Evolutionary conservation across 2,888 invertebrate genomes (phyloP), one percentile per base, ranked within the genome.

Genomic region (Pherbina coryleti): DNA sequence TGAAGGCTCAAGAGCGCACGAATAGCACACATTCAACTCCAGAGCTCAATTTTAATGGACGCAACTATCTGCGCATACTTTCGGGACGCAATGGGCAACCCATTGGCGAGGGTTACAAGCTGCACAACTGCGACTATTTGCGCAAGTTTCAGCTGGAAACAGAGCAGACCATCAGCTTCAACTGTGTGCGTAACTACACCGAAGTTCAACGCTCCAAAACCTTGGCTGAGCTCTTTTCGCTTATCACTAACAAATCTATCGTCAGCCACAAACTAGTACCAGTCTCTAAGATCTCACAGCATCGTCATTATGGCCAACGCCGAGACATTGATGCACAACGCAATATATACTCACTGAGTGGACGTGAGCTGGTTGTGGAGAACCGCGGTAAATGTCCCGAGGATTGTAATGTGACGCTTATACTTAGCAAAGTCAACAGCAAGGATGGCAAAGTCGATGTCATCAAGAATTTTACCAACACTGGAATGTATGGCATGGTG

Each of bases 371-470:
- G n/a, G 91, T 92, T 71, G 92, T 95, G 3, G 92, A 94, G 85
- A 95, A 95, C 86, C 91, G 91, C 37, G 95, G 95, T 2, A 91
- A 91, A 80, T 95, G 95, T 83, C 95, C 95, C 0, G 91, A 92
- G 25, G 91, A 93, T 77, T 93, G 94, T 85, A 92, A 92, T 83
- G 93, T 93, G 0, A 91, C 91, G 69, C 87, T 94, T 76, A 91
- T 92, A 84, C 89, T 93, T 5, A 91, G 91, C 76, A 91, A 92
- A 83, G 91, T 91, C 67, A 91, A 91, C 79, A 91, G 91, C 81
- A 62, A 49, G 8, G 51, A 74, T 34, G 92, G 91, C 37, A 91
- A 89, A 51, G 91, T 90, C 5, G 91, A 89, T 85, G 91, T 91
- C 0, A 91, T 92, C 76, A 93, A 93, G 91, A 92, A 93, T 79